Evolutionary conservation across 2,888 invertebrate species (phyloP), one percentile per base, ranked within the genome.

Genomic region (Lasioglossum calceatum): DNA sequence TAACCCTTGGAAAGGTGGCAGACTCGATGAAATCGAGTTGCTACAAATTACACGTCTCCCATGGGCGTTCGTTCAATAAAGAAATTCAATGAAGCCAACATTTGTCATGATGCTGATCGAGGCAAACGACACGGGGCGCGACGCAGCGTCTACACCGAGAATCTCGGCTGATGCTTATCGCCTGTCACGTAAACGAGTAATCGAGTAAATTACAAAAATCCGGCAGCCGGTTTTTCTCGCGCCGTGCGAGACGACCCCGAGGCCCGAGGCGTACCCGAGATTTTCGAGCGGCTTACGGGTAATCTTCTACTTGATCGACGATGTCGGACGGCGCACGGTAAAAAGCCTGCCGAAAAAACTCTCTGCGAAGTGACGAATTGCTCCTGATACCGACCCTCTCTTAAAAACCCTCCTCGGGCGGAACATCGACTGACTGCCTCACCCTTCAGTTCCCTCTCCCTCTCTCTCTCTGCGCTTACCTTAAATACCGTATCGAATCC

Each of bases 311-410:
- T 77, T 84, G 87, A 84, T 88, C 81, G 85, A 81, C 73, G 81
- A 77, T 72, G 89, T 85, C 80, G 42, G 73, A 44, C 75, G 67
- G n/a, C 36, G 77, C 39, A 2, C 58, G 67, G 61, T 36, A 82
- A 84, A 89, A 85, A 84, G 71, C 67, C 32, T 61, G 67, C 61
- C 50, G 72, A 89, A 86, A 88, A 88, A 87, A 77, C 70, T 74
- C 39, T 54, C 42, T 42, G 74, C 39, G 75, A 84, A 84, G 84
- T 87, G 90, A 90, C 88, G 90, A 84, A 90, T 90, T 82, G 86
- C 88, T 70, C 71, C 79, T 77, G 88, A 84, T 88, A 81, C 79
- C 74, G 47, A 88, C 67, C 81, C 83, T 27, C 27, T 84, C 42
- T 79, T 73, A 74, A 74, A 61, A 70, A 64, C 39, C 44, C 70